Percentiles rank a stretch among this genome's conserved stretches.
These are phyloP conservation scores for Gymnorhina tibicen DNA, from an alignment of 2,113 vertebrate species.

Conservation along the genomic window DNA sequence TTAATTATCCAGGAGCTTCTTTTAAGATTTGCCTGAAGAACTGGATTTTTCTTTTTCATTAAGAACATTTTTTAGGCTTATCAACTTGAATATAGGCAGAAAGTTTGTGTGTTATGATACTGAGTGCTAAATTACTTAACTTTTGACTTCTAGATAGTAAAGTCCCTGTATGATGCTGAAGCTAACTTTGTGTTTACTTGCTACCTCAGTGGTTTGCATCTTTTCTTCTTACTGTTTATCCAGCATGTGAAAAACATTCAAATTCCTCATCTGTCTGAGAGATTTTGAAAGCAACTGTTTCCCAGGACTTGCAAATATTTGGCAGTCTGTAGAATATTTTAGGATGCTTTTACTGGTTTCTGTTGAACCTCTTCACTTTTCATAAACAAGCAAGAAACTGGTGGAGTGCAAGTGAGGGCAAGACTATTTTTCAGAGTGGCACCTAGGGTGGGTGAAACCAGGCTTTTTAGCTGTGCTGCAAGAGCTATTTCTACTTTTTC, in stretches of 20 bases:
- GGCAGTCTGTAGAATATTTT: not conserved
- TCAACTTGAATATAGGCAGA: not conserved
- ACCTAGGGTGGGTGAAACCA: not conserved
- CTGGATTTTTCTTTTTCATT: not conserved
- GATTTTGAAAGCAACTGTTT: not conserved
- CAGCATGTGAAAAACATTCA: not conserved
- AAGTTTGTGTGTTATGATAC: not conserved
- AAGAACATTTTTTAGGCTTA: not conserved
- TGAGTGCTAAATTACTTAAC: not conserved
- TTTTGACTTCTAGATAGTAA: not conserved
- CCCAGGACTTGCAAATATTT: not conserved
- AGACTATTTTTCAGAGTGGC: not conserved
- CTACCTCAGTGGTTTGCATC: not conserved
- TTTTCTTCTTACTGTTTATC: not conserved
- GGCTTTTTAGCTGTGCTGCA: not conserved
- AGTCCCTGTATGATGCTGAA: not conserved
- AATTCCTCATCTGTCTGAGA: not conserved
- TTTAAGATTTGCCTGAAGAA: not conserved
- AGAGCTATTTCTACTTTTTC: not conserved
- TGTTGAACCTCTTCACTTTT: not conserved
- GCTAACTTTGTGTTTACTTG: not conserved
- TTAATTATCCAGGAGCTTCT: not conserved
- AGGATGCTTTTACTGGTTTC: not conserved
- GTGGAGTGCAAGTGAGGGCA: not conserved
- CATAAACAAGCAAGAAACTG: not conserved